A percentile compares a stretch with the other conserved stretches of the same genome.
Evolutionary conservation across 2,888 invertebrate genomes (phyloP).

Genomic region (Drosophila kambysellisi): DNA sequence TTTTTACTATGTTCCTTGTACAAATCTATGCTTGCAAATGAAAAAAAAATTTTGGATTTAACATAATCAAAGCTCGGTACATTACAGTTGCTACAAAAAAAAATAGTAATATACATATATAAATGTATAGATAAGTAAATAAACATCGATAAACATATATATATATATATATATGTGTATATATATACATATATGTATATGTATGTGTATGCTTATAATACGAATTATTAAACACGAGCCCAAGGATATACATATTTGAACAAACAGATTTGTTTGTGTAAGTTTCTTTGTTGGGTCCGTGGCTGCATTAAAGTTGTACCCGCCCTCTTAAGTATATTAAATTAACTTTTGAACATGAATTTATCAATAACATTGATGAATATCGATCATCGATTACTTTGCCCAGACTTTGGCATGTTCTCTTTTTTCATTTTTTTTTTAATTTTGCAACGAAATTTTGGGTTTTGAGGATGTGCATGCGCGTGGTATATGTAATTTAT

Average conservation of each 20-base stretch:
- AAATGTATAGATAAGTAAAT: slow-evolving; percentile 1
- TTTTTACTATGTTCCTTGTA: slow-evolving; percentile 3
- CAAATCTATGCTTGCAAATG: slow-evolving; percentile 11
- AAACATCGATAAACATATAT: background rate
- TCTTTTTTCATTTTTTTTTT: background rate
- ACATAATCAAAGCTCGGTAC: slow-evolving; percentile 2
- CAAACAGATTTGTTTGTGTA: slow-evolving; percentile 12
- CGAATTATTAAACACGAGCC: slow-evolving; percentile 11
- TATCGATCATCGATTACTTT: slow-evolving; percentile 13
- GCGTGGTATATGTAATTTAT: background rate
- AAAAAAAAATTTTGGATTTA: slow-evolving; percentile 15
- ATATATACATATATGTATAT: slow-evolving; percentile 1
- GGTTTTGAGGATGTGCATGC: slow-evolving; percentile 3
- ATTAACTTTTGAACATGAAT: slow-evolving; percentile 15
- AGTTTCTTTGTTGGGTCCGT: slow-evolving; percentile 5
- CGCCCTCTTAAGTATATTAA: slow-evolving; percentile 7
- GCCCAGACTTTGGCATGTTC: slow-evolving; percentile 32
- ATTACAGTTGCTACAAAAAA: slow-evolving; percentile 12
- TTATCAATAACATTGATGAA: slow-evolving; percentile 14
- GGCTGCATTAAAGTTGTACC: slow-evolving; percentile 13
- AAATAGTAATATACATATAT: slow-evolving; percentile 1
- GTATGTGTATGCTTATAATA: slow-evolving; percentile 3
- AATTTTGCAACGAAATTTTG: slow-evolving; percentile 18
- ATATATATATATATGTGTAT: background rate
- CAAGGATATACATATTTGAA: slow-evolving; percentile 4